Base-by-base conservation (phyloP, 2,888 invertebrate species). In the Himalopsyche tibetana region DNA sequence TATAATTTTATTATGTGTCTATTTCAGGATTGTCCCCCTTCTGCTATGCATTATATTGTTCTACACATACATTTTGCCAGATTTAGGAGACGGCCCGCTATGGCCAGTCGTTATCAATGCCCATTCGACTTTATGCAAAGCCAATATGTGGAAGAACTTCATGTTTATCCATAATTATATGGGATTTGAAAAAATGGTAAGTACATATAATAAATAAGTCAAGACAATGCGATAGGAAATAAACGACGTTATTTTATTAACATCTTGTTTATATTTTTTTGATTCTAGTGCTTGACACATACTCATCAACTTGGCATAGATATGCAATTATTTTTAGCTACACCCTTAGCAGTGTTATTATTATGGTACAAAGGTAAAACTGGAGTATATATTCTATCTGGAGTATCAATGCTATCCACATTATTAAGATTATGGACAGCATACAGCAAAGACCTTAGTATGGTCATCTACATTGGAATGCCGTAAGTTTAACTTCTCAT, bases 221-320 rank as follows among this genome's bases (percentile, higher is more conserved):
- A 51, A 51, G 8, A 12, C 15, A 15, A 51, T 4, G 15, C 4
- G 15, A 51, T 51, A 51, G 15, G 3, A 15, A 51, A 15, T 51
- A 15, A 51, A 6, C 5, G 5, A 51, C 12, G 15, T 51, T 51
- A 51, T 45, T 8, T 8, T 45, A 28, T 3, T 80, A 8, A 17
- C 8, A 40, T 55, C 8, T 56, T 38, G 56, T 81, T 55, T 79
- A 81, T 91, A 91, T 45, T 11, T 9, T 11, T 45, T 45, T 9
- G 0, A 45, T 45, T 45, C 5, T 91, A 94, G 94, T 94, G 94
- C 89, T 90, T 94, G 4, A 94, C 94, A 8, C 94, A 94, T 90
- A 94, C 94, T 0, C 94, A 94, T 88, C 94, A 94, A 89, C 91
- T 94, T 86, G 94, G 93, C 15, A 93, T 94, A 90, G 94, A 94